Base-by-base conservation (phyloP, 2,797 vertebrate species). In the Acipenser ruthenus region DNA sequence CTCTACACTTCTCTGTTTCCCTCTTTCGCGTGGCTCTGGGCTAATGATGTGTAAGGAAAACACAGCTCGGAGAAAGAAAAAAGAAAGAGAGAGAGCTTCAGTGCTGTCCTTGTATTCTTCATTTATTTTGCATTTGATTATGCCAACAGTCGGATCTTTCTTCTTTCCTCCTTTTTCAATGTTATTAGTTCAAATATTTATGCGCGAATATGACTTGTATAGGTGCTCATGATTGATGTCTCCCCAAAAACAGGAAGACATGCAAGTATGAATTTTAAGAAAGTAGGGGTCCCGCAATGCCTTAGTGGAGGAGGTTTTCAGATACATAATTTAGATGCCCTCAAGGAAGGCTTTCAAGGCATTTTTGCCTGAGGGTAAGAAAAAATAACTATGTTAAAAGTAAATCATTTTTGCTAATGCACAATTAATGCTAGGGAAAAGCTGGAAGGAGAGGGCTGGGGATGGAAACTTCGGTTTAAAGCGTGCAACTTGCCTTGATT, bases 271-370 rank as follows among this genome's bases (percentile, higher is more conserved):
- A 93, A 91, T 94, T 93, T 94, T 92, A 93, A 91, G 92, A 92
- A 94, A 93, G 92, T 90, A 89, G 90, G 88, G 90, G 92, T 93
- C 88, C 89, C 91, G 92, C 88, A 90, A 89, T 84, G 88, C 93
- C 93, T 92, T 86, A 71, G 88, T 91, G 90, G 93, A 93, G 93
- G 93, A 92, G 92, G 92, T 93, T 92, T 93, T 95, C 90, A 94
- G 94, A 95, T 97, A 91, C 94, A 97, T 97, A 95, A 97, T 97
- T 97, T 94, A 97, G 91, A 93, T 90, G 90, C 93, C 95, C 93
- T 94, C 86, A 86, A 92, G 95, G 92, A 92, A 95, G 89, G 93
- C 95, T 95, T 96, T 96, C 95, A 96, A 95, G 94, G 93, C 93
- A 94, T 90, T 93, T 93, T 91, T 93, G 93, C 94, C 84, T 83